These are phyloP conservation scores for Sisor rabdophorus DNA, from an alignment of 2,113 vertebrate species.

Conservation along the genomic window DNA sequence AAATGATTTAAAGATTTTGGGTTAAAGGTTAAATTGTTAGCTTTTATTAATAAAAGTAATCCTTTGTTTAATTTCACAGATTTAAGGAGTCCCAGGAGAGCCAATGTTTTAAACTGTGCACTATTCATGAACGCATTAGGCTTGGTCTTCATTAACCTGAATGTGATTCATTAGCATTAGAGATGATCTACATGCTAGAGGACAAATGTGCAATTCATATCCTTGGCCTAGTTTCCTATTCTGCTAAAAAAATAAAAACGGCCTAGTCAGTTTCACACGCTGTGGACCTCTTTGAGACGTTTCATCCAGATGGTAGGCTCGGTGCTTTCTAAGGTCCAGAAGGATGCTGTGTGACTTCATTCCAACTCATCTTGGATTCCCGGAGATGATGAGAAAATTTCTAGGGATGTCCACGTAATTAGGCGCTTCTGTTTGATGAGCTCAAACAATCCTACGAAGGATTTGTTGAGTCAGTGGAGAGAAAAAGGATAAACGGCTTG, in stretches of 20 bases:
- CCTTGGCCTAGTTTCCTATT: conserved; percentile 45
- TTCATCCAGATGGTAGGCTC: conserved; percentile 34
- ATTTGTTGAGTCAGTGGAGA: conserved; percentile 30
- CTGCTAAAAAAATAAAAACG: neutral
- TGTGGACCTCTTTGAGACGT: conserved; percentile 9
- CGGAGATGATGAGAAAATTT: conserved; percentile 2
- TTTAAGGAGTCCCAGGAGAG: conserved; percentile 18
- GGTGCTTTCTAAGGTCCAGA: neutral
- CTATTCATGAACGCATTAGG: neutral
- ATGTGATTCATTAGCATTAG: neutral
- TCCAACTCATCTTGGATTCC: neutral
- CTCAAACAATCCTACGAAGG: conserved; percentile 32
- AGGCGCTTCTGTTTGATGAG: conserved; percentile 33
- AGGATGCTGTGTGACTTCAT: neutral
- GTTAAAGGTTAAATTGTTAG: neutral
- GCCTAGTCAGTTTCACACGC: conserved; percentile 38
- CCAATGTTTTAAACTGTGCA: conserved; percentile 15
- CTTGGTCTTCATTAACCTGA: conserved; percentile 32
- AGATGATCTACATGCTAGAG: conserved; percentile 24
- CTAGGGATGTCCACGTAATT: conserved; percentile 29
- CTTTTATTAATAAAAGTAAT: conserved; percentile 25
- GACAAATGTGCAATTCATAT: conserved; percentile 37
- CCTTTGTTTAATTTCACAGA: neutral
- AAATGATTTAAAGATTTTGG: neutral
- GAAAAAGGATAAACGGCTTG: neutral